Conservation (phyloP, 2,113 vertebrate species). For the Spea multiplicata region DNA sequence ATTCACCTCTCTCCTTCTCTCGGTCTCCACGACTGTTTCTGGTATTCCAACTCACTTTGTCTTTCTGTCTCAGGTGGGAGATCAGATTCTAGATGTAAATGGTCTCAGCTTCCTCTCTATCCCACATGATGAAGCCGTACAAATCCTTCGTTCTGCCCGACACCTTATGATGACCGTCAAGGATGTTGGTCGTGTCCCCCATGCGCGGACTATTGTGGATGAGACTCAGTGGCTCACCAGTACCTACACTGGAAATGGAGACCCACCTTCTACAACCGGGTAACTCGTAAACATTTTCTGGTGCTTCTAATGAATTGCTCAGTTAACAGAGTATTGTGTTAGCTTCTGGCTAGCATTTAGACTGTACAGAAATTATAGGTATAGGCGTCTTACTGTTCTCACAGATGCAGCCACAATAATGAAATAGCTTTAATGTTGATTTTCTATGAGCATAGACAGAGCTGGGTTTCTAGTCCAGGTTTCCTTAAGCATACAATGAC, state of each 20-base stretch:
- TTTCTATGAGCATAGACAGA: too few species aligned
- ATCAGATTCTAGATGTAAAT: slow-evolving; percentile 96
- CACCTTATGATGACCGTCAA: slow-evolving; percentile 97
- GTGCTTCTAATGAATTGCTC: too few species aligned
- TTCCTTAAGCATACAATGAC: too few species aligned
- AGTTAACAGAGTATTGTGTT: too few species aligned
- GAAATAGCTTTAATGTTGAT: too few species aligned
- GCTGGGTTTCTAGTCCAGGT: too few species aligned
- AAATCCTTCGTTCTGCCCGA: slow-evolving; percentile 82
- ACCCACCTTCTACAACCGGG: slow-evolving; percentile 14
- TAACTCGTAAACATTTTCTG: not conserved
- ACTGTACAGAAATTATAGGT: too few species aligned
- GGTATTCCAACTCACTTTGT: not conserved
- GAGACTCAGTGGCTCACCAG: slow-evolving; percentile 94
- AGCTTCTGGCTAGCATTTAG: too few species aligned
- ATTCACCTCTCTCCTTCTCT: not conserved
- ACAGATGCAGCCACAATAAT: too few species aligned
- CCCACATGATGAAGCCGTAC: slow-evolving; percentile 89
- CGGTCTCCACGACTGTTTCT: not conserved
- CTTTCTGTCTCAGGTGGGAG: slow-evolving; percentile 76
- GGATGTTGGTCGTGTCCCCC: slow-evolving; percentile 89
- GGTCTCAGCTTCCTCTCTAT: slow-evolving; percentile 86
- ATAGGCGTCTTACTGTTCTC: too few species aligned
- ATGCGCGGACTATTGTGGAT: slow-evolving; percentile 87
- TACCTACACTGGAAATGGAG: slow-evolving; percentile 77